phyloP scores from a whole-genome alignment of 2,797 vertebrate species.

The Octomys mimax region DNA sequence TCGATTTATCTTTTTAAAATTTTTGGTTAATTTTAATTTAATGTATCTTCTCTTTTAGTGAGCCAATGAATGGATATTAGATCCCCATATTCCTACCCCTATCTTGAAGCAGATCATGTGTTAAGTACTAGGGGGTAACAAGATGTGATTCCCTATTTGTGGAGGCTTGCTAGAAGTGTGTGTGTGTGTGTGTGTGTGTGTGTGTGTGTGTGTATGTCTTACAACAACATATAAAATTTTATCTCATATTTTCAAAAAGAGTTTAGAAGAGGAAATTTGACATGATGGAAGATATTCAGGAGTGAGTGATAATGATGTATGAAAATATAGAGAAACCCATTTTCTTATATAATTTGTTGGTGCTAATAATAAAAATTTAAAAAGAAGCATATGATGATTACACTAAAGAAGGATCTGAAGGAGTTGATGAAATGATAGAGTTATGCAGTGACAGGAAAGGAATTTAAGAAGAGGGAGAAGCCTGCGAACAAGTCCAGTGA shows the following conservation, averaged over 20 bases:
- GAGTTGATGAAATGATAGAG: neutral
- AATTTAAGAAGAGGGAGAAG: neutral
- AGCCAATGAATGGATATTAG: neutral
- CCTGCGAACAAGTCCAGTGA: neutral
- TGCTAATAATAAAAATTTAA: neutral
- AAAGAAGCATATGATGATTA: neutral
- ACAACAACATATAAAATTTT: neutral
- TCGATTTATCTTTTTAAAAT: neutral
- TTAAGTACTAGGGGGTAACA: neutral
- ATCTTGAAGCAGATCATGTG: neutral
- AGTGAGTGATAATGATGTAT: neutral
- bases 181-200: too few relatives aligned
- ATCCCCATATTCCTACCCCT: neutral
- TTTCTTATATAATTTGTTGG: neutral
- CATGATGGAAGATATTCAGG: neutral
- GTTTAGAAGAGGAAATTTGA: neutral
- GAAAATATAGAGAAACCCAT: neutral
- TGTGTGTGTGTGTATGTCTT: neutral
- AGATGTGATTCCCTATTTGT: neutral
- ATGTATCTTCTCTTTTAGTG: neutral
- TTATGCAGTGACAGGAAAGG: neutral
- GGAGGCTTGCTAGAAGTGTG: neutral
- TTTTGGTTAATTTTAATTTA: neutral
- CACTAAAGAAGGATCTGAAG: neutral
- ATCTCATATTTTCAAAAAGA: neutral